Percentiles rank a stretch among this genome's conserved stretches.
phyloP scores from a whole-genome alignment of 2,888 invertebrate genomes.

The Philopedon plagiatum region DNA sequence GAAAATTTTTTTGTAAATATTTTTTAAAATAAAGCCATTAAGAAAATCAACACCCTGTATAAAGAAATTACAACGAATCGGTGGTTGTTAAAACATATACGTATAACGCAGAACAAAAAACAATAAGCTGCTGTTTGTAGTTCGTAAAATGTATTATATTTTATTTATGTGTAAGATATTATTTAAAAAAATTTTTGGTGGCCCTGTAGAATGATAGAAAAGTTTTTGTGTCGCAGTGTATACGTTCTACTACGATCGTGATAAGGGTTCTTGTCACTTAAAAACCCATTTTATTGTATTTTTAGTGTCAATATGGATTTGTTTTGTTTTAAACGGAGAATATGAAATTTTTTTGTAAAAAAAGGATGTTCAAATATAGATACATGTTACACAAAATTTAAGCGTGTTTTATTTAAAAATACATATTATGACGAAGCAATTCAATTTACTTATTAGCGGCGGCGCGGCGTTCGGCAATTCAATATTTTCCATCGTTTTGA shows the following conservation, averaged over 20 bases:
- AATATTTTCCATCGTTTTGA: no score
- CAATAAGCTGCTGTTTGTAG: not conserved
- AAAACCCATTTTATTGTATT: slow-evolving; percentile 51
- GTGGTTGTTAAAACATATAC: no score
- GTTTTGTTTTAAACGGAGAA: slow-evolving; percentile 59
- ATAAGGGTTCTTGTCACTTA: slow-evolving; percentile 70
- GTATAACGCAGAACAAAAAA: not conserved
- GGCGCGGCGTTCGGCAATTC: no score
- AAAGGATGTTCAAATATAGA: slow-evolving; percentile 47
- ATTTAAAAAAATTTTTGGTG: not conserved
- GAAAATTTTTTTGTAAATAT: no score
- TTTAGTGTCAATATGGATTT: slow-evolving; percentile 59
- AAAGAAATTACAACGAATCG: no score
- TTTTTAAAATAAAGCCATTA: no score
- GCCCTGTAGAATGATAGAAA: slow-evolving; percentile 12
- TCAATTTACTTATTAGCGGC: no score
- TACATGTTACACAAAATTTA: slow-evolving; percentile 45
- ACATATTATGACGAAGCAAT: no score
- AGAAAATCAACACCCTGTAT: no score
- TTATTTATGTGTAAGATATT: not conserved
- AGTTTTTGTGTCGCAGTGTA: slow-evolving; percentile 21
- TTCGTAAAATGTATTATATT: not conserved
- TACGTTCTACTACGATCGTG: slow-evolving; percentile 58
- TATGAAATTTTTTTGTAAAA: slow-evolving; percentile 56
- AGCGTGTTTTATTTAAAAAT: slow-evolving; percentile 16